Conservation (phyloP, 2,113 vertebrate species). For the cattle (Bos taurus) region DNA sequence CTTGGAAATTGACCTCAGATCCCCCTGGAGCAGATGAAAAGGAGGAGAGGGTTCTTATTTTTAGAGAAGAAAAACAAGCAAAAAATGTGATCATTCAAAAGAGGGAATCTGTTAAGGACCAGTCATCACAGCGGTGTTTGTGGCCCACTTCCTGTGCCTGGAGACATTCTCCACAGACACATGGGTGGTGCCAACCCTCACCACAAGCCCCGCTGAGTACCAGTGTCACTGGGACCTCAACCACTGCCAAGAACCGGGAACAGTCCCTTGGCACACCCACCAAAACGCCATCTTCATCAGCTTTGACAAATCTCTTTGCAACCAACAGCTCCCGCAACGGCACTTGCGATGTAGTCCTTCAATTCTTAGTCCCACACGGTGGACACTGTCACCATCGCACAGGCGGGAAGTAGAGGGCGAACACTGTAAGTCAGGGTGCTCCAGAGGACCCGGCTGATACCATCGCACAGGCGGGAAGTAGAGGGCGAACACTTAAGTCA, state of each 20-base stretch:
- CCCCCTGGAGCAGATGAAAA: neutral
- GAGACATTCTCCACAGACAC: accelerated
- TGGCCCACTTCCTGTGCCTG: neutral
- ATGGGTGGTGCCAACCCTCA: neutral
- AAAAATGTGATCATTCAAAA: neutral
- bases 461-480: too few relatives aligned
- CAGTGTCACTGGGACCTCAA: neutral
- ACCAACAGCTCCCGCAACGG: neutral
- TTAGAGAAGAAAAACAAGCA: neutral
- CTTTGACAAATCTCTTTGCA: neutral
- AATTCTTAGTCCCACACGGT: neutral
- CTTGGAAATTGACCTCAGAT: neutral
- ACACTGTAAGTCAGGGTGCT: accelerated
- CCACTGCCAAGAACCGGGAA: neutral
- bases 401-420: neutral
- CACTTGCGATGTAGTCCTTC: accelerated
- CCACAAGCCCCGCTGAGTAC: neutral
- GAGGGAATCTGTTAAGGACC: neutral
- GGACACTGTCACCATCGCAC: neutral
- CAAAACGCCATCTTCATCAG: neutral
- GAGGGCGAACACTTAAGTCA: too few relatives aligned
- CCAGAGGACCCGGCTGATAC: neutral
- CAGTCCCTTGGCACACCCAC: neutral
- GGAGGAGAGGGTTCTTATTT: neutral
- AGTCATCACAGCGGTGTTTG: accelerated